Conservation (phyloP, 2,113 vertebrate species). For the Vulpes ferrilata region DNA sequence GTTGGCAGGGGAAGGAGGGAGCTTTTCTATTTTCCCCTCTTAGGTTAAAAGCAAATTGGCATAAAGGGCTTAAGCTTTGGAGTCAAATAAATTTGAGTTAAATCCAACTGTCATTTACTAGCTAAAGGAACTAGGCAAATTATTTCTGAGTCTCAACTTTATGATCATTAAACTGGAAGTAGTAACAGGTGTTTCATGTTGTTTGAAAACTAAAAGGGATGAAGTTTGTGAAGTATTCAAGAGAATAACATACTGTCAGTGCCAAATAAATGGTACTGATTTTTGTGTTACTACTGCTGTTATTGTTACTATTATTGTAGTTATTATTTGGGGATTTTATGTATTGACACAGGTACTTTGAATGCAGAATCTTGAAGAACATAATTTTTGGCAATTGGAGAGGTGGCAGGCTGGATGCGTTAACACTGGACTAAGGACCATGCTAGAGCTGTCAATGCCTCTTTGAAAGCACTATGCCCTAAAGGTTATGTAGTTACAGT, state of each 20-base stretch:
- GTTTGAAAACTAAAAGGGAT: neutral
- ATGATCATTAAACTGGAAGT: neutral
- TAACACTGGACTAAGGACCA: neutral
- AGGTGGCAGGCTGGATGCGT: neutral
- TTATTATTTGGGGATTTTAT: neutral
- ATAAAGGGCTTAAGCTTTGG: neutral
- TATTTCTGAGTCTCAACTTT: constrained; percentile 30
- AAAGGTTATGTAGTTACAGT: neutral
- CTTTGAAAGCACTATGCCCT: neutral
- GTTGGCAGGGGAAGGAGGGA: rapidly evolving
- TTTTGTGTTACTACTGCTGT: neutral
- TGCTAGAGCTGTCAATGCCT: neutral
- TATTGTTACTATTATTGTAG: neutral
- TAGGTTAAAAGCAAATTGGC: constrained; percentile 44
- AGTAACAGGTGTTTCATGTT: neutral
- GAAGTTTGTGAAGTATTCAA: neutral
- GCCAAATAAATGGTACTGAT: neutral
- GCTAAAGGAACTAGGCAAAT: neutral
- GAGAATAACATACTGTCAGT: neutral
- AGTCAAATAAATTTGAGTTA: constrained; percentile 36
- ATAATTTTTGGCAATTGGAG: neutral
- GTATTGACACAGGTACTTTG: neutral
- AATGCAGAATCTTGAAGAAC: neutral
- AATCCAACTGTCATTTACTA: neutral
- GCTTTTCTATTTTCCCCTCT: neutral